Evolutionary conservation across 1,140 invertebrate genomes (phyloP).

Genomic region (Alviniconcha marisindica): DNA sequence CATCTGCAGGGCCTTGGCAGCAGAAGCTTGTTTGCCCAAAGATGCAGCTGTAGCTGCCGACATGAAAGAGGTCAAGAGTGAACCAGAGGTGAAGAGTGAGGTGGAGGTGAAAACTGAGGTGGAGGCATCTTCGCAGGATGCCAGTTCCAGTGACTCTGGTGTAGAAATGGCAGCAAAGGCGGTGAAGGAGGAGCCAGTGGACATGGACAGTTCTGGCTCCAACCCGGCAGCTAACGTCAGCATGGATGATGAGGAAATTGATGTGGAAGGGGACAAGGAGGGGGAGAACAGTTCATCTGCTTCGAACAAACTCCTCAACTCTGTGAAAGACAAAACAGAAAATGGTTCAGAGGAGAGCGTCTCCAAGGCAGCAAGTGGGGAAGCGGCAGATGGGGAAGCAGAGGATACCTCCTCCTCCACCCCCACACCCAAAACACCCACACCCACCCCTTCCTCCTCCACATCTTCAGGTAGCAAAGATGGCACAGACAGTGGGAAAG

Average conservation of each 20-base stretch:
- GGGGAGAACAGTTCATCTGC: conserved; percentile 39
- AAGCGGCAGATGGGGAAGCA: background rate
- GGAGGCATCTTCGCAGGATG: background rate
- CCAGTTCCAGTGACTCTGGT: background rate
- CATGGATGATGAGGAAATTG: conserved; percentile 51
- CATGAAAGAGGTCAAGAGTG: conserved; percentile 28
- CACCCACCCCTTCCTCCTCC: conserved; percentile 3
- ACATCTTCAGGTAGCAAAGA: background rate
- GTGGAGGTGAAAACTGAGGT: background rate
- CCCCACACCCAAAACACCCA: background rate
- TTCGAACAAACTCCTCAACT: conserved; percentile 45
- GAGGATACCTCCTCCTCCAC: conserved; percentile 1
- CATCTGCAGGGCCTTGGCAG: conserved; percentile 32
- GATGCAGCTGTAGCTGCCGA: background rate
- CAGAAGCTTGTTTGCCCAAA: background rate
- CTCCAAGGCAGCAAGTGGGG: conserved; percentile 28
- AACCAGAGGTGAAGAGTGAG: conserved; percentile 22
- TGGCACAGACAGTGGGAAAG: background rate
- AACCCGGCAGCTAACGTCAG: conserved; percentile 31
- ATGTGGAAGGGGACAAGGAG: conserved; percentile 56
- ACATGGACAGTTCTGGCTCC: background rate
- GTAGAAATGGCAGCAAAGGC: conserved; percentile 35
- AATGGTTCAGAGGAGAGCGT: conserved; percentile 2
- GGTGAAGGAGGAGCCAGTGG: conserved; percentile 43
- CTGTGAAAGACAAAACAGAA: conserved; percentile 24